Base-by-base conservation (phyloP, 2,113 vertebrate species). In the Thamnaconus septentrionalis region DNA sequence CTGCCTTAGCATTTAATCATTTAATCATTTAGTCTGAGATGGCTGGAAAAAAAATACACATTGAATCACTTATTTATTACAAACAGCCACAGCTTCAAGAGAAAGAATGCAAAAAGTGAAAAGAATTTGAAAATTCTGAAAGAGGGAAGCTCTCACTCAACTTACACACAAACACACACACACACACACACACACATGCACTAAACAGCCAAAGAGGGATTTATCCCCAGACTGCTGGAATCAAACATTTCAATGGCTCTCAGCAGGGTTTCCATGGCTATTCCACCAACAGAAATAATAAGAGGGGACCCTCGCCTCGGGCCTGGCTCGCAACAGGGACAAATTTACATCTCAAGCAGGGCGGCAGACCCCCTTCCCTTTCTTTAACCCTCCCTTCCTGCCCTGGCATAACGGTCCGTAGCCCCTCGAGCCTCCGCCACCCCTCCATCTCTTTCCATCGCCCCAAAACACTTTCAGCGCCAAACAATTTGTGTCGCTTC, bases 281-380 rank as follows among this genome's bases (percentile, higher is more conserved):
- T 62, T 87, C 78, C 73, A 59, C 72, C 81, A 85, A 68, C 73
- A 90, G 86, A 82, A 84, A 85, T 91, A 89, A 92, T 91, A 85
- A 88, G 60, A 81, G 88, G 57, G 71, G 87, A 84, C 91, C 73
- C 59, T 77, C 71, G 78, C 75, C 70, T 73, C 0, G 64, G 67
- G 79, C 80, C 85, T 69, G 70, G 80, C 74, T 76, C 60, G 76
- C 80, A 85, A 88, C 86, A 81, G 75, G 59, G 72, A 89, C 90
- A 90, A 81, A 94, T 93, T 93, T 92, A 90, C 91, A 93, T 92
- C 91, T 93, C 85, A 90, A 92, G 90, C 79, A 90, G 84, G 77
- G 85, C 78, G 65, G 84, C 77, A 83, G 82, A 80, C 79, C 79
- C 79, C 77, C 80, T 58, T 72, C 76, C 68, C 64, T 64, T n/a